Base-by-base conservation (phyloP, 2,888 invertebrate species). In the Spodoptera littoralis region DNA sequence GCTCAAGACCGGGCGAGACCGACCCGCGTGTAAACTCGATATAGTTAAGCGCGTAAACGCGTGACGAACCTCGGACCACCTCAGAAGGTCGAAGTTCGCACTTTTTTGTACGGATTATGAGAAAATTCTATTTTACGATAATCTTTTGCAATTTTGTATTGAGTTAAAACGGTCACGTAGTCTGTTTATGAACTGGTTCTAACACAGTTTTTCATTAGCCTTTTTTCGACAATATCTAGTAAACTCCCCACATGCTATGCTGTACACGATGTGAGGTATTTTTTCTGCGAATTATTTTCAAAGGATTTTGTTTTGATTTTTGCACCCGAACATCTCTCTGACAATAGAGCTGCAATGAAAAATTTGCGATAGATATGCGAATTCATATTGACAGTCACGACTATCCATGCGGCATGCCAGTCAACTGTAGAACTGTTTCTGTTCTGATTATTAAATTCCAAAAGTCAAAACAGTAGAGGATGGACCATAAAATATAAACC, bases 21-120 rank as follows among this genome's bases (percentile, higher is more conserved):
- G 43, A 51, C 9, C 56, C 62, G 76, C 48, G 61, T 61, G 76
- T 72, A 52, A 65, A 73, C 72, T 76, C 76, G 71, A 75, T 65
- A 58, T 54, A 57, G 9, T 50, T 30, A 46, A 43, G 42, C 52
- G 71, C 76, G 76, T 72, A 50, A 74, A 59, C 50, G 61, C 66
- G 76, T 73, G 58, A 65, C 60, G 60, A 76, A 58, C 51, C 22
- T 47, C 46, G 53, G 43, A 55, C 48, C 22, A 63, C 63, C 55
- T 56, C 52, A 56, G 22, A 36, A 24, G 43, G 13, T 47, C 50
- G 50, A 45, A 24, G 24, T 57, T 60, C 56, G 24, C 45, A 57
- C 47, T 59, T 54, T 60, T 77, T 65, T 54, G 42, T 46, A 50
- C 52, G 45, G 36, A 66, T 51, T 56, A 59, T 56, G 54, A 44